A percentile compares a stretch with the other conserved stretches of the same genome.
Evolutionary conservation across 2,797 vertebrate species (phyloP).

Genomic region (Zalophus californianus): DNA sequence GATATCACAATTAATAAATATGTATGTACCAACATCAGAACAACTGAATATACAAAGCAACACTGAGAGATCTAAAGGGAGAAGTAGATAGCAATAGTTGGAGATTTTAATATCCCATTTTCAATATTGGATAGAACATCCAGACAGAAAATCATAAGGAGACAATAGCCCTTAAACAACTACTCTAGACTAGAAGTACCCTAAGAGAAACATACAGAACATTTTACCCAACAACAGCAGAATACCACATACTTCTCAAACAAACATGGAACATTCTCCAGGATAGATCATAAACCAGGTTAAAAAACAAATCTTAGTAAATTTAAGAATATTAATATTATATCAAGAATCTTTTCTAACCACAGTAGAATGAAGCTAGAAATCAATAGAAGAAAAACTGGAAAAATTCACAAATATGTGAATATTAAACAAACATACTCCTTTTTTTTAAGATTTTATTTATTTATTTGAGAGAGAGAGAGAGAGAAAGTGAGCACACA

Average conservation of each 20-base stretch:
- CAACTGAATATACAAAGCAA: neutral
- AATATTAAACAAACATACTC: neutral
- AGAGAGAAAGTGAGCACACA: no score
- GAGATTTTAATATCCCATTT: neutral
- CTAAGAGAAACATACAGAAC: neutral
- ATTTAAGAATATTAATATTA: neutral
- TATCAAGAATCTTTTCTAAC: neutral
- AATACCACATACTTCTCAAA: neutral
- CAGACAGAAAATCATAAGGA: neutral
- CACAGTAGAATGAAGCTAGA: neutral
- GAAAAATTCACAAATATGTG: neutral
- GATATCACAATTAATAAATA: neutral
- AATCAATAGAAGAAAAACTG: neutral
- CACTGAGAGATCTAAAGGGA: neutral
- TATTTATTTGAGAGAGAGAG: no score
- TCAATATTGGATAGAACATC: neutral
- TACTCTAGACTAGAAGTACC: neutral
- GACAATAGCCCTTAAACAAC: neutral
- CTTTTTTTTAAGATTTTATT: neutral
- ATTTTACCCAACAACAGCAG: neutral
- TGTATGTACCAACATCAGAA: neutral
- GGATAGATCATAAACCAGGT: neutral
- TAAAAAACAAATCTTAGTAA: neutral
- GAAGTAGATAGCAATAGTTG: neutral
- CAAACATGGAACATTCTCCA: neutral